Base-by-base conservation (phyloP, 2,888 invertebrate genomes). In the Cyrtodaria siliqua region DNA sequence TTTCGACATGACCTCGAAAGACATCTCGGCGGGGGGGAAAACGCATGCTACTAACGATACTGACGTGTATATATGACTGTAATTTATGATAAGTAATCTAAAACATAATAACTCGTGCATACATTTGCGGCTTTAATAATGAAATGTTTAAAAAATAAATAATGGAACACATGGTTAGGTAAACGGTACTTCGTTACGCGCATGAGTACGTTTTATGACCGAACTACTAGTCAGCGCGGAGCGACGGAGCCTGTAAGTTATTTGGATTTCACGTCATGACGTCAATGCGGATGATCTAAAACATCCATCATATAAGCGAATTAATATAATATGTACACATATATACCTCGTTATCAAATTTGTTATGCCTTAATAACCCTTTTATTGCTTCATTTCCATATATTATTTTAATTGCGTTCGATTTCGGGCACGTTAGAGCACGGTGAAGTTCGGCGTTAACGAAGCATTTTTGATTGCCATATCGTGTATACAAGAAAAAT, bases 331-430 rank as follows among this genome's bases (percentile, higher is more conserved):
- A n/a, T 14, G n/a, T 49, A 9, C 20, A 49, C 20, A 29, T 59
- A 62, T 56, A 55, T 63, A 67, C 33, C 71, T 63, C 29, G 57
- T 72, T 72, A 72, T 68, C 67, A 67, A 64, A 72, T 77, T 68
- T 33, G 77, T 59, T 60, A 63, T 57, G 68, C 71, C 56, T 62
- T 47, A 27, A 18, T 63, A 68, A 55, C 71, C 50, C 24, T 64
- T 70, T 68, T 77, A 63, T 60, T 52, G 52, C 63, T 67, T 55
- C 23, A 68, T 71, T 68, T 71, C 59, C 77, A 77, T 72, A 71
- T 49, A 59, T 77, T 55, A 72, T 77, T 68, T 71, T 67, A 60
- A 70, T 60, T 59, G 55, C 42, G 33, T 64, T 57, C 57, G 56
- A 73, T 50, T 57, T 57, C 44, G 18, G 60, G 66, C 33, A 56